phyloP scores from a whole-genome alignment of 2,888 invertebrate genomes.

The Smittia sp. region DNA sequence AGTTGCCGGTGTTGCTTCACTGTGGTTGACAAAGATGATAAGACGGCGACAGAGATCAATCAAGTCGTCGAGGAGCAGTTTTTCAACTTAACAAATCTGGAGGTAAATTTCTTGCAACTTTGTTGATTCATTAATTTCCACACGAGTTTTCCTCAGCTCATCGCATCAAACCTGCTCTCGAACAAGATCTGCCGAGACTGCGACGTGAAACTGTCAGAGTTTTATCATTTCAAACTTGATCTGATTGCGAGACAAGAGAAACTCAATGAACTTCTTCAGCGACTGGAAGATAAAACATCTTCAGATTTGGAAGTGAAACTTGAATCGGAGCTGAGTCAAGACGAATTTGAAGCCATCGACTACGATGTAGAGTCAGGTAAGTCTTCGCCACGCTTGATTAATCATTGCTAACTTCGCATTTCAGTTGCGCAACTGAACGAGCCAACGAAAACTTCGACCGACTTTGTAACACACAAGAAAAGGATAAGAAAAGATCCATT shows the following conservation, averaged over 20 bases:
- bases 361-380: not conserved
- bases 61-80: not conserved
- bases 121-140: not conserved
- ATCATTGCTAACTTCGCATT: not conserved
- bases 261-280: not conserved
- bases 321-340: not conserved
- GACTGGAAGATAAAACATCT: not conserved
- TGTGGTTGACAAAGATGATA: not conserved
- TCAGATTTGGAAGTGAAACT: not conserved
- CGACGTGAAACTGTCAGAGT: not conserved
- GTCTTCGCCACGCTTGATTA: not conserved
- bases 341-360: not conserved
- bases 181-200: conserved; percentile 8
- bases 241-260: not conserved
- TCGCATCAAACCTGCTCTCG: not conserved
- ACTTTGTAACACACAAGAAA: not conserved
- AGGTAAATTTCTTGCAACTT: not conserved
- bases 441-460: not conserved
- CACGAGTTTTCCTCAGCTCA: not conserved
- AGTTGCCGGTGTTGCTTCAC: not conserved
- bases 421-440: not conserved
- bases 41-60: too few relatives aligned
- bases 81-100: not conserved
- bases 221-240: not conserved
- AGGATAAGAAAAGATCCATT: not conserved